Evolutionary conservation across 2,113 vertebrate genomes (phyloP).

Genomic region (Tachycineta bicolor): DNA sequence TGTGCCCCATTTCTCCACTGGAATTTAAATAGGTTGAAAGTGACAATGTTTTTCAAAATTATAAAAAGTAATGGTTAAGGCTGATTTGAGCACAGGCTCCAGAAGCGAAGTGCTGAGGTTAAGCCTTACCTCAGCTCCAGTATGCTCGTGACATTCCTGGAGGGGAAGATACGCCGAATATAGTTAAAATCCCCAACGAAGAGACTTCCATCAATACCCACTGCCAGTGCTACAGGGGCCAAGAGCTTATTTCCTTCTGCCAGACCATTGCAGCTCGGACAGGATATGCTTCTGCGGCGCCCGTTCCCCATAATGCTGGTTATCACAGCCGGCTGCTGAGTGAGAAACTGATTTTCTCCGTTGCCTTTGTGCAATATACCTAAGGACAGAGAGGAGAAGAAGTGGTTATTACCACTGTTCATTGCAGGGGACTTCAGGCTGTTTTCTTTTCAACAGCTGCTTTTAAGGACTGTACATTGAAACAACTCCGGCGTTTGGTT

Average conservation of each 20-base stretch:
- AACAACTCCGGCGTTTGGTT: neutral
- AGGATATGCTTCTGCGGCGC: slow-evolving; percentile 94
- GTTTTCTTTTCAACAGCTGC: neutral
- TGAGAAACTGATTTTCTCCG: slow-evolving; percentile 96
- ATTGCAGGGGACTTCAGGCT: neutral
- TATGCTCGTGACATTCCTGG: slow-evolving; percentile 95
- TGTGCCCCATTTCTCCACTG: slow-evolving; percentile 73
- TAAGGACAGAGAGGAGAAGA: slow-evolving; percentile 54
- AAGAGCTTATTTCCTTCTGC: slow-evolving; percentile 98
- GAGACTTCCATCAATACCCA: slow-evolving; percentile 94
- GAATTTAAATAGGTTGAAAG: slow-evolving; percentile 52
- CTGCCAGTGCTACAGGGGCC: slow-evolving; percentile 96
- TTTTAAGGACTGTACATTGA: neutral
- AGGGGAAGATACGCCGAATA: slow-evolving; percentile 93
- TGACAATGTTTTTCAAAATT: slow-evolving; percentile 63
- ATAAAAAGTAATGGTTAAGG: slow-evolving; percentile 63
- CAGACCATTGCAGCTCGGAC: slow-evolving; percentile 96
- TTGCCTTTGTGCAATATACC: slow-evolving; percentile 98
- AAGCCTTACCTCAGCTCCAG: slow-evolving; percentile 90
- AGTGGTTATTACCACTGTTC: neutral
- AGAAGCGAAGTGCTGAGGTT: neutral
- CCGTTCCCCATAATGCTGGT: slow-evolving; percentile 97
- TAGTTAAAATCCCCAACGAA: slow-evolving; percentile 98
- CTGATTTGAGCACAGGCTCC: slow-evolving; percentile 61
- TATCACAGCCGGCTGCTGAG: slow-evolving; percentile 95